Evolutionary conservation across 2,888 invertebrate genomes (phyloP), one percentile per base, ranked within the genome.

Genomic region (Hoplodrina ambigua): DNA sequence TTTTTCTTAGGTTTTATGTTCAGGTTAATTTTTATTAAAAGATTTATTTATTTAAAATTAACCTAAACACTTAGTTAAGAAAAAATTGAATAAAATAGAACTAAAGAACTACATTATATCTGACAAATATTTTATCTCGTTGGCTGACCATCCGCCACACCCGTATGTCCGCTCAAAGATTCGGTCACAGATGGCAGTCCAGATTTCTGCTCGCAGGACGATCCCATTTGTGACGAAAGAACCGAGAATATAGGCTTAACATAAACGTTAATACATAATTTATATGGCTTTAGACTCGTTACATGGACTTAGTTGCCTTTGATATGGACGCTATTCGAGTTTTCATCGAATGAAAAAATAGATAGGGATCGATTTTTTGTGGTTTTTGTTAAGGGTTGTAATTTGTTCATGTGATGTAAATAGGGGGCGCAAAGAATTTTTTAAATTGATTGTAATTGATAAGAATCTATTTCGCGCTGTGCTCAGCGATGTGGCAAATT

Each of bases 131-230:
- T 37, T 5, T 37, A 8, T 37, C 8, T 37, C 8, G 8, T 37
- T 8, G 37, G 8, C 37, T 8, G 7, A 8, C 11, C 68, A 75
- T 65, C 20, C 77, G 30, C 7, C 0, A 0, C 13, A 46, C 0
- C 91, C 50, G 90, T 94, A 81, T 92, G 92, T 94, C 86, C 68
- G 13, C 15, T n/a, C 81, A 61, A 73, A 92, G 91, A 92, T 91
- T 91, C 86, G 91, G 91, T 87, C 93, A 93, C 94, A 95, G 94
- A 94, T 94, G 94, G 93, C 86, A 83, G 89, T 86, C 88, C 90
- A 93, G 94, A 94, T 94, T 93, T 91, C 87, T 88, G 88, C 88
- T 88, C 83, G 80, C 88, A 90, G 90, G 90, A 85, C 92, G 93
- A 95, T 94, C 93, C 94, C 92, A 94, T 94, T 94, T 92, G 89